These are phyloP conservation scores for Nanorana parkeri DNA, from an alignment of 2,113 vertebrate genomes.

Conservation along the genomic window DNA sequence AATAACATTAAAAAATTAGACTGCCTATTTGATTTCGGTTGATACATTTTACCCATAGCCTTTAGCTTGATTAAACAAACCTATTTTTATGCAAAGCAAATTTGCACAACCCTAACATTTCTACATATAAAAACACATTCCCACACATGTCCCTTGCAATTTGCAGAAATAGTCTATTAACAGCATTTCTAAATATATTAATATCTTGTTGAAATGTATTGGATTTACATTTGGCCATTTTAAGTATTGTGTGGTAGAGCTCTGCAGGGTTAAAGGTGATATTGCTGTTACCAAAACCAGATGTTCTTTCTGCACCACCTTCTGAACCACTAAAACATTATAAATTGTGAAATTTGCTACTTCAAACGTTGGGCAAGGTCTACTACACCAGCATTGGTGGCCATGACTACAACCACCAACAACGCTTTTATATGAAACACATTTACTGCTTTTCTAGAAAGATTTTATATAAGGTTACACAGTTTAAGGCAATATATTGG, in stretches of 20 bases:
- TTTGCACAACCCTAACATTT: too few species aligned
- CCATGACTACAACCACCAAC: background rate
- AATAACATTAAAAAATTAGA: too few species aligned
- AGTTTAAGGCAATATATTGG: background rate
- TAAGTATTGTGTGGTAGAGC: constrained; percentile 4
- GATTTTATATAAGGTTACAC: background rate
- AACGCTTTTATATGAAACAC: background rate
- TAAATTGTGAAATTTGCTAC: constrained; percentile 22
- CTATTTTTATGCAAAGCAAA: too few species aligned
- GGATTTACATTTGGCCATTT: too few species aligned
- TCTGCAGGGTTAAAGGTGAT: constrained; percentile 14
- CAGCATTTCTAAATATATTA: background rate
- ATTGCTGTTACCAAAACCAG: constrained; percentile 6
- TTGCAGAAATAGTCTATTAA: too few species aligned
- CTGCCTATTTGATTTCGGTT: too few species aligned
- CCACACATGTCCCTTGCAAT: too few species aligned
- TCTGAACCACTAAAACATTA: background rate
- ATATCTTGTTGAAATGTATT: constrained; percentile 6
- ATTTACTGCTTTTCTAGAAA: background rate
- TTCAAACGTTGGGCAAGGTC: background rate
- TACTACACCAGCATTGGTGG: background rate
- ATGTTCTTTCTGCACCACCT: constrained; percentile 17
- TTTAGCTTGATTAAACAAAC: too few species aligned
- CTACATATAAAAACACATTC: too few species aligned
- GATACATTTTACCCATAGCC: too few species aligned